Evolutionary conservation across 2,113 vertebrate species (phyloP), one percentile per base, ranked within the genome.

Genomic region (Neogale vison): DNA sequence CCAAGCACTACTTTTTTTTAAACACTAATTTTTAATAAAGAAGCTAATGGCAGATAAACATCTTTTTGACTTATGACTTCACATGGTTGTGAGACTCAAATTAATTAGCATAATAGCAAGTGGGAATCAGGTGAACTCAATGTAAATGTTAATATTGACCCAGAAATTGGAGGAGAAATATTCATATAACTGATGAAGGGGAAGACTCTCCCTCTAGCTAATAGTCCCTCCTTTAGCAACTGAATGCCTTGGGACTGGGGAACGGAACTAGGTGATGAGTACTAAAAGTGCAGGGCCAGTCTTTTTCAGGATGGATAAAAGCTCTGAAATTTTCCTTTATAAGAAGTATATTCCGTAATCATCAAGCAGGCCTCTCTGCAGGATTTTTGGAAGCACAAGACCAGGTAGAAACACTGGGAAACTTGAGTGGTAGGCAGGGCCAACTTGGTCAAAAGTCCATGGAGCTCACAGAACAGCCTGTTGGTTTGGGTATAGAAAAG

Each of bases 81-180:
- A 57, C 21, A 45, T 42, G 17, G 0, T 26, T 86, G 14, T 77
- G 11, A 91, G 47, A 72, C 88, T 85, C 23, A 55, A 34, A 10
- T 93, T 24, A 90, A 87, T 7, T 81, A 81, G 45, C 24, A 45
- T 83, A 26, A 92, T 17, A 83, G 42, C 24, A 95, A 9, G 23
- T 81, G 57, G 36, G 18, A 85, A 91, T 69, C 1, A 57, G 50
- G 14, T 90, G 36, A 90, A 84, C 65, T 57, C 45, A 82, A 39
- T 86, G 83, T 21, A 85, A 88, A 90, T 72, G 8, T 90, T 74
- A 87, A 39, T 74, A 57, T 69, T 89, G 91, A 77, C n/a, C n/a
- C 67, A 67, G n/a, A 97, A 74, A 87, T 11, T 50, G 59, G 52
- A 94, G 31, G 74, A 89, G 29, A 96, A 23, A 59, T 86, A 26